Percentiles rank a stretch among this genome's conserved stretches.
These are phyloP conservation scores for Cephus spinipes DNA, from an alignment of 2,888 invertebrate species.

Conservation along the genomic window DNA sequence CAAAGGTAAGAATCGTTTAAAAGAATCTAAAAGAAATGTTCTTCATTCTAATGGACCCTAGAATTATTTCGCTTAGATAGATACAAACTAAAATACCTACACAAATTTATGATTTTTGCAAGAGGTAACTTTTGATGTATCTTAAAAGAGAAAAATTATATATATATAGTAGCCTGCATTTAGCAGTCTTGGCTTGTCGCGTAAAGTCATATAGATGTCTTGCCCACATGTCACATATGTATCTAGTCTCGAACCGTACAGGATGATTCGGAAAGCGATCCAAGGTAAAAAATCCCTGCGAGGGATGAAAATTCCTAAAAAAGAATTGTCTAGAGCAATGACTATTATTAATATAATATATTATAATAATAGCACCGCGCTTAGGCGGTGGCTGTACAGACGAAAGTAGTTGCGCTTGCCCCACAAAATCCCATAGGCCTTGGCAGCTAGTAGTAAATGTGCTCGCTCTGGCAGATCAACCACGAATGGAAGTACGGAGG, in stretches of 20 bases:
- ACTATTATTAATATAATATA: not conserved
- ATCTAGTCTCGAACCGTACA: not conserved
- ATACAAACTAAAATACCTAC: not conserved
- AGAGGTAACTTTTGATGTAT: not conserved
- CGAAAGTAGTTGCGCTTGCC: slow-evolving; percentile 19
- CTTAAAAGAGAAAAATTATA: not conserved
- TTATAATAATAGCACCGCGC: not conserved
- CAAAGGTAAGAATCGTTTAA: slow-evolving; percentile 48
- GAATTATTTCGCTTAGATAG: not conserved
- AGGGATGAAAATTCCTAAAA: not conserved
- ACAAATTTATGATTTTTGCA: not conserved
- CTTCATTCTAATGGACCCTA: not conserved
- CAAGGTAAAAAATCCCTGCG: not conserved
- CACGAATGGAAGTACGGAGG: slow-evolving; percentile 43
- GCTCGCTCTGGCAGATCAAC: slow-evolving; percentile 58
- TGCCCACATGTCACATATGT: not conserved
- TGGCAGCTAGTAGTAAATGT: slow-evolving; percentile 55
- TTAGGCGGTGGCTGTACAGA: slow-evolving; percentile 21
- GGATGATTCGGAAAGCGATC: not conserved
- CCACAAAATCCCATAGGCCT: slow-evolving; percentile 9
- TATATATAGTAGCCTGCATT: not conserved
- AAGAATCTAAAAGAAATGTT: not conserved
- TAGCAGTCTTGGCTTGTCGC: not conserved
- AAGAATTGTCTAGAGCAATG: not conserved
- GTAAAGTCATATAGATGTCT: not conserved